Evolutionary conservation across 2,113 vertebrate species (phyloP), one percentile per base, ranked within the genome.

Genomic region (Herpailurus yagouaroundi): DNA sequence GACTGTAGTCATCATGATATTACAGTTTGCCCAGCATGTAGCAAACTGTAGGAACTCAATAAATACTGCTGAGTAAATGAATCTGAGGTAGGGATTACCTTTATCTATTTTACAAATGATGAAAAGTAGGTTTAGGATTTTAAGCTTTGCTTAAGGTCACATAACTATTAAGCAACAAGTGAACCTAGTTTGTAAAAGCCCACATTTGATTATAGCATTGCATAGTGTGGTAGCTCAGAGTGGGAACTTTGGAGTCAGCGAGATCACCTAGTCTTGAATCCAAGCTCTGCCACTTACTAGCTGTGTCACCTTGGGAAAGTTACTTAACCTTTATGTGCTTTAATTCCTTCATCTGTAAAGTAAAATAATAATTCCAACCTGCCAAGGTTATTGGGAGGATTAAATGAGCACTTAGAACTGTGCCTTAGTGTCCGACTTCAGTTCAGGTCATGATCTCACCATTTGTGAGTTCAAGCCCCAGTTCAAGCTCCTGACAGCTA

Each of bases 61-160:
- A 91, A 84, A 88, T 87, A 91, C 79, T 85, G 60, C 25, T 68
- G 50, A 52, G 68, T 89, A 80, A 93, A 94, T 89, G 19, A 89
- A 66, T 38, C 48, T 76, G 45, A 80, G 7, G n/a, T 84, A 69
- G 13, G 9, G 33, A 90, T 86, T 85, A 41, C 12, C 73, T 93
- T 94, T 38, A 76, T 90, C 10, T 12, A 50, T 76, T 88, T 95
- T 79, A 92, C 25, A 83, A 81, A 38, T 74, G 77, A 85, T 74
- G 52, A 86, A 96, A 93, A 94, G 60, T 25, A 89, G 64, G 11
- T 66, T 50, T 36, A 57, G 81, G 89, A 64, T 82, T 77, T 91
- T 95, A 81, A 82, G 33, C 25, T 38, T 93, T 95, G 73, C 31
- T 18, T 48, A 94, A 89, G 66, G 21, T 90, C 79, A 86, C 8